Percentiles rank a stretch among this genome's conserved stretches.
These are phyloP conservation scores for Steromphala cineraria DNA, from an alignment of 2,888 invertebrate genomes.

Conservation along the genomic window DNA sequence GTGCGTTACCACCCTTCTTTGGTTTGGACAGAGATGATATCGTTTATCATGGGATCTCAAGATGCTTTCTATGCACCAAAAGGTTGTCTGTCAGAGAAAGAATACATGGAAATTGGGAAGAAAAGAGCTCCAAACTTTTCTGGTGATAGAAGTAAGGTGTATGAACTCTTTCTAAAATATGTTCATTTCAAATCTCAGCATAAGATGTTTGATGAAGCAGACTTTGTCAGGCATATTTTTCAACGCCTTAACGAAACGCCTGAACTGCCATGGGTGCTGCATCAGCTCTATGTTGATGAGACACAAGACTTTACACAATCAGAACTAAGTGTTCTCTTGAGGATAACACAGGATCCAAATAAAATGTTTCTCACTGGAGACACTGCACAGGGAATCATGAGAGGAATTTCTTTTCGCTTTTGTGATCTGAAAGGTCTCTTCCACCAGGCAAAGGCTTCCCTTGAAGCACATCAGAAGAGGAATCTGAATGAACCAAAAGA, in stretches of 20 bases:
- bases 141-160: conserved; percentile 49
- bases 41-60: conserved; percentile 65
- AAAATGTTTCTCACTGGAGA: conserved; percentile 68
- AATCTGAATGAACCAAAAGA: conserved; percentile 35
- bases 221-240: conserved; percentile 48
- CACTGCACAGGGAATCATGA: conserved; percentile 71
- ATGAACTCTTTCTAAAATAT: conserved; percentile 49
- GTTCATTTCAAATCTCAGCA: conserved; percentile 47
- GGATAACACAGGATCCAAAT: conserved; percentile 63
- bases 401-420: conserved; percentile 69
- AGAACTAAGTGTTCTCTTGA: conserved; percentile 63
- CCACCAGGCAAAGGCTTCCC: conserved; percentile 55
- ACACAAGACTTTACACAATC: conserved; percentile 71
- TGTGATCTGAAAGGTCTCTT: conserved; percentile 64
- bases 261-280: conserved; percentile 27
- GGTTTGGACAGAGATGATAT: conserved; percentile 70
- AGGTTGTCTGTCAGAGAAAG: conserved; percentile 45
- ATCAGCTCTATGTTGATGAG: conserved; percentile 67
- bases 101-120: conserved; percentile 52
- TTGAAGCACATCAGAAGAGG: conserved; percentile 46
- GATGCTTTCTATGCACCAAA: conserved; percentile 49
- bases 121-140: conserved; percentile 62
- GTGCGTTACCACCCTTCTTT: conserved; percentile 59
- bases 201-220: conserved; percentile 57
- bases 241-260: conserved; percentile 18